Evolutionary conservation across 2,888 invertebrate species (phyloP).

Genomic region (Lithophane socia): DNA sequence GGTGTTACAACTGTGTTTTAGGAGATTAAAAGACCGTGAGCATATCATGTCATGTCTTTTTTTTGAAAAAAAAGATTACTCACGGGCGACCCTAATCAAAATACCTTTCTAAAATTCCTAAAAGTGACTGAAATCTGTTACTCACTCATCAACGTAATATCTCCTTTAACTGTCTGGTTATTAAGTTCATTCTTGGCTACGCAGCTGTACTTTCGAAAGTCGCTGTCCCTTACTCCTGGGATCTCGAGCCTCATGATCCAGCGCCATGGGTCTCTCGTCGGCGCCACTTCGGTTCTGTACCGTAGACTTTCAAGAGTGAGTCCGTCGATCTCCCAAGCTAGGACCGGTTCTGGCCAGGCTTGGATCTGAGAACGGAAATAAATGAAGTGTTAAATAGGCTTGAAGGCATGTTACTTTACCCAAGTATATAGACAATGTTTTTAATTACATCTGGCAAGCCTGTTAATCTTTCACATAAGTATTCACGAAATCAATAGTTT

Average conservation of each 20-base stretch:
- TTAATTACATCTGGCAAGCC: not conserved
- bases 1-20: not conserved
- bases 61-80: too few relatives aligned
- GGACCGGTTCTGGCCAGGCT: slow-evolving; percentile 96
- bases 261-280: slow-evolving; percentile 89
- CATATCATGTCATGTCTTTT: too few relatives aligned
- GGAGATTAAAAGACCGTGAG: not conserved
- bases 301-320: slow-evolving; percentile 92
- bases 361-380: slow-evolving; percentile 90
- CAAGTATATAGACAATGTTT: not conserved
- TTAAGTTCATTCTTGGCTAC: slow-evolving; percentile 96
- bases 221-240: slow-evolving; percentile 91
- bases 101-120: too few relatives aligned
- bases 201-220: slow-evolving; percentile 95
- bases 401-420: not conserved
- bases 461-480: not conserved
- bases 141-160: slow-evolving; percentile 82
- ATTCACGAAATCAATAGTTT: not conserved
- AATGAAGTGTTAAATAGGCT: not conserved
- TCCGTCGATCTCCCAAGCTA: slow-evolving; percentile 96
- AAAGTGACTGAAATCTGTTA: not conserved
- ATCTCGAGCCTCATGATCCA: slow-evolving; percentile 95
- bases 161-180: slow-evolving; percentile 94
- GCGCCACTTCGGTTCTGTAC: slow-evolving; percentile 80
- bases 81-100: too few relatives aligned